phyloP scores from a whole-genome alignment of 2,797 vertebrate species.

The Cuniculus paca region DNA sequence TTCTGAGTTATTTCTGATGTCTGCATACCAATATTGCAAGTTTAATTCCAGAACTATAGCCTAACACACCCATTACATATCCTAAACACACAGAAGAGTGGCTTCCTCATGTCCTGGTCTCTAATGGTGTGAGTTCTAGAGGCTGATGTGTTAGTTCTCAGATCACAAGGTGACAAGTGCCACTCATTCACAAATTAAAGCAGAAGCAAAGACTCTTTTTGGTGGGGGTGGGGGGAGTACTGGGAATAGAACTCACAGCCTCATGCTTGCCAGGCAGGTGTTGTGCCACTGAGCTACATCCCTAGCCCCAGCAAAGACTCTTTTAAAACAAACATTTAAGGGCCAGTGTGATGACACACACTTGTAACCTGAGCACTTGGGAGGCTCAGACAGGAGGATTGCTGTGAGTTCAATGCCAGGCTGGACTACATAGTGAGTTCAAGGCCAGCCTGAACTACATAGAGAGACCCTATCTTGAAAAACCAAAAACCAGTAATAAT shows the following conservation, averaged over 20 bases:
- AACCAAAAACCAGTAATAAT: neutral
- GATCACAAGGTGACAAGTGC: neutral
- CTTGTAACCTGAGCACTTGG: neutral
- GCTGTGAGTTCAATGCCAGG: neutral
- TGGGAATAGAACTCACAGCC: too few species aligned
- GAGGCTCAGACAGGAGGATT: neutral
- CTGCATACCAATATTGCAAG: neutral
- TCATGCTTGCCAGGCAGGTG: too few species aligned
- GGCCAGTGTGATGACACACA: neutral
- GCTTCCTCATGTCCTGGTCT: neutral
- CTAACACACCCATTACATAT: neutral
- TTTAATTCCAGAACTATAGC: neutral
- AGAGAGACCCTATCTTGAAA: neutral
- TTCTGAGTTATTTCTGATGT: neutral
- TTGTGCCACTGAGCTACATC: too few species aligned
- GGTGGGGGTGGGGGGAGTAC: too few species aligned
- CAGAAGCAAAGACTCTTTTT: neutral
- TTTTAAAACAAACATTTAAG: neutral
- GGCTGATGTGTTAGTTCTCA: neutral
- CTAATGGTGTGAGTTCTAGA: neutral
- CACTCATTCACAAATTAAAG: conserved; percentile 19
- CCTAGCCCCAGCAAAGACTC: neutral
- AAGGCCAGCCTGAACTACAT: neutral
- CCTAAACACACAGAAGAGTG: neutral
- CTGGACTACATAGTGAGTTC: neutral